These are phyloP conservation scores for Cephus pygmeus DNA, from an alignment of 2,888 invertebrate species.

Conservation along the genomic window DNA sequence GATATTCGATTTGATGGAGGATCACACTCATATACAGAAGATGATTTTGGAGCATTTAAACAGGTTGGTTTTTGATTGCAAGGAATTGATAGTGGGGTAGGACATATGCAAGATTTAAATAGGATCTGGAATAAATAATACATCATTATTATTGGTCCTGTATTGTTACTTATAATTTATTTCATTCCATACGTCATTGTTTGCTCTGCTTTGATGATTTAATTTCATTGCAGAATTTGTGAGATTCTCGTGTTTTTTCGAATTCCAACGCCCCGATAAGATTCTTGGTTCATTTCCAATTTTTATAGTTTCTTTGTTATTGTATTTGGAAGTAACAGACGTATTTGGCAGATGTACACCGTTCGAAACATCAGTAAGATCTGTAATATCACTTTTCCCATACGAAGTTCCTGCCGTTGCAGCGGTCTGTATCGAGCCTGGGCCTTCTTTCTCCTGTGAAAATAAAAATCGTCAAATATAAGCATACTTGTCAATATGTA, in stretches of 20 bases:
- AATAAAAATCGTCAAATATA: not conserved
- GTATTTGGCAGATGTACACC: too few species aligned
- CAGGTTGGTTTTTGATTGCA: conserved; percentile 23
- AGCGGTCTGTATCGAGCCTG: not conserved
- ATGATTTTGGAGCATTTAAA: conserved; percentile 8
- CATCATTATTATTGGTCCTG: not conserved
- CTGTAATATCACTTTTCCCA: too few species aligned
- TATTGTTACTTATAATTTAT: not conserved
- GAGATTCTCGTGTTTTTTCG: not conserved
- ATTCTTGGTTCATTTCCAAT: too few species aligned
- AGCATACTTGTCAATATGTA: not conserved
- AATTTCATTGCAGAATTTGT: not conserved
- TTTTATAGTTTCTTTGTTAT: too few species aligned
- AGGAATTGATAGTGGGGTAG: conserved; percentile 9
- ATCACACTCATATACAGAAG: not conserved
- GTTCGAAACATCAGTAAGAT: too few species aligned
- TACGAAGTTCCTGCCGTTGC: not conserved
- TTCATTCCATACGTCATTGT: not conserved
- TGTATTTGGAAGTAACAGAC: too few species aligned
- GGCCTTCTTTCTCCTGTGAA: not conserved
- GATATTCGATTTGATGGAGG: not conserved
- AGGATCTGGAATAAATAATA: not conserved
- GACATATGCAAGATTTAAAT: conserved; percentile 15
- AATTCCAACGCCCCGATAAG: too few species aligned
- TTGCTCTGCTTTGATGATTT: too few species aligned